Conservation (phyloP, 2,113 vertebrate genomes). For the Gadus macrocephalus region DNA sequence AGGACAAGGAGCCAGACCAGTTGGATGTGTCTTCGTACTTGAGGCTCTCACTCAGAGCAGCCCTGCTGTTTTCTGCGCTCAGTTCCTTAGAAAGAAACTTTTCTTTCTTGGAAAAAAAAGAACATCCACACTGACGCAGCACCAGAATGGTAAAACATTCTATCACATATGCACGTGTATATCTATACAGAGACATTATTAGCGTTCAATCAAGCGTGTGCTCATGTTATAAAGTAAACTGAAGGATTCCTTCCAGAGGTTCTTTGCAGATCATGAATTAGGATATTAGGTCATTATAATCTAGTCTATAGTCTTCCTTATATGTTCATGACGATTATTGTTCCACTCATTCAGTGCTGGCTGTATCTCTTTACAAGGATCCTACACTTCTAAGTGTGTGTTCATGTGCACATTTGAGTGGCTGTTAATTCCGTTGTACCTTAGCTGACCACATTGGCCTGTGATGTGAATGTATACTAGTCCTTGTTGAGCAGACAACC, state of each 20-base stretch:
- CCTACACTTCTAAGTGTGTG: neutral
- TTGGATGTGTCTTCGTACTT: slow-evolving; percentile 10
- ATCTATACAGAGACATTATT: too few species aligned
- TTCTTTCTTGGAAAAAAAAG: neutral
- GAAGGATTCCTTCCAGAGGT: too few species aligned
- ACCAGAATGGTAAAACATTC: neutral
- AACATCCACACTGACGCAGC: neutral
- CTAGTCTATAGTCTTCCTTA: too few species aligned
- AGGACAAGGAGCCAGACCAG: slow-evolving; percentile 2
- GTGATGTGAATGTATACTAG: neutral
- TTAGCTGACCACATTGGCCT: slow-evolving; percentile 6
- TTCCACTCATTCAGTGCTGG: too few species aligned
- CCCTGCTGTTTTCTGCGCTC: neutral
- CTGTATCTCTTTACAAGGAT: neutral
- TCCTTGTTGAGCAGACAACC: neutral
- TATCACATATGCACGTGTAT: too few species aligned
- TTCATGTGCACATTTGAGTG: neutral
- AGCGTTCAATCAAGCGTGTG: too few species aligned
- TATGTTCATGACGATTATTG: too few species aligned
- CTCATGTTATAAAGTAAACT: too few species aligned
- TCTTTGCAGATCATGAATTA: too few species aligned
- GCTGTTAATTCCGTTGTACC: neutral
- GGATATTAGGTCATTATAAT: too few species aligned
- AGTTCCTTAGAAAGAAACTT: neutral
- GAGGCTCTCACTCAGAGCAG: neutral